phyloP scores from a whole-genome alignment of 30 jellyfish, hydroid and myxozoan genomes.

The Sanderia malayensis region DNA sequence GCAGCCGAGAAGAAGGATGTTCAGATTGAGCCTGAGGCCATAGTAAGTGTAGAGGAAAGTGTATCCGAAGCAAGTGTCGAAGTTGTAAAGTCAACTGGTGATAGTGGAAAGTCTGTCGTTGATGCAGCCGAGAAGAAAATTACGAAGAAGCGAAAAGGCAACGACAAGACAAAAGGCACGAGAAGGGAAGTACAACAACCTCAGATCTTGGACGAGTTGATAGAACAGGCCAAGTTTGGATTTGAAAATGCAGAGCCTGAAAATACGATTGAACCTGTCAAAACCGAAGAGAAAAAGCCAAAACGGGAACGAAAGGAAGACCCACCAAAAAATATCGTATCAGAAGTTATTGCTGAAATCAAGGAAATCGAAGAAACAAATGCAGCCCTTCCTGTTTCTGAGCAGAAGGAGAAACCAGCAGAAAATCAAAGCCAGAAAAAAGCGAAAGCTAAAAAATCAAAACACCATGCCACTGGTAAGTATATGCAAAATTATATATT shows the following conservation, averaged over 20 bases:
- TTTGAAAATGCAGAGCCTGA: neutral
- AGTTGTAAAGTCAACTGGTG: too few relatives aligned
- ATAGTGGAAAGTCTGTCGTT: slow-evolving; percentile 4
- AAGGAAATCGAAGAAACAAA: slow-evolving; percentile 1
- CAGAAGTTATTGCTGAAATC: slow-evolving; percentile 47
- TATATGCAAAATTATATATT: too few relatives aligned
- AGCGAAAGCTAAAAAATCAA: slow-evolving; percentile 35
- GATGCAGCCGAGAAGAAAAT: neutral
- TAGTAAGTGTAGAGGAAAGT: slow-evolving; percentile 25
- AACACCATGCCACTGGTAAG: slow-evolving; percentile 32
- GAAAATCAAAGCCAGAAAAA: slow-evolving; percentile 36
- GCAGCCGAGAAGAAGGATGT: slow-evolving; percentile 65
- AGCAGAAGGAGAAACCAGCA: slow-evolving; percentile 7
- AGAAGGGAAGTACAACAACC: neutral
- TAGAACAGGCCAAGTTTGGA: neutral
- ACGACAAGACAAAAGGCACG: slow-evolving; percentile 3
- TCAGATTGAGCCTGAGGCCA: slow-evolving; percentile 49
- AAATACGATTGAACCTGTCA: neutral
- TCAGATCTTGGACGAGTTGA: neutral
- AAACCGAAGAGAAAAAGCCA: too few relatives aligned
- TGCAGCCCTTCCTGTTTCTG: neutral
- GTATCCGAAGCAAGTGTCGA: slow-evolving; percentile 12
- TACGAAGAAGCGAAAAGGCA: slow-evolving; percentile 10
- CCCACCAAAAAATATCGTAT: slow-evolving; percentile 38
- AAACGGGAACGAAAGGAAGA: slow-evolving; percentile 32